A percentile compares a stretch with the other conserved stretches of the same genome.
Conservation (phyloP, 2,888 invertebrate genomes). For the Thymelicus lineola region DNA sequence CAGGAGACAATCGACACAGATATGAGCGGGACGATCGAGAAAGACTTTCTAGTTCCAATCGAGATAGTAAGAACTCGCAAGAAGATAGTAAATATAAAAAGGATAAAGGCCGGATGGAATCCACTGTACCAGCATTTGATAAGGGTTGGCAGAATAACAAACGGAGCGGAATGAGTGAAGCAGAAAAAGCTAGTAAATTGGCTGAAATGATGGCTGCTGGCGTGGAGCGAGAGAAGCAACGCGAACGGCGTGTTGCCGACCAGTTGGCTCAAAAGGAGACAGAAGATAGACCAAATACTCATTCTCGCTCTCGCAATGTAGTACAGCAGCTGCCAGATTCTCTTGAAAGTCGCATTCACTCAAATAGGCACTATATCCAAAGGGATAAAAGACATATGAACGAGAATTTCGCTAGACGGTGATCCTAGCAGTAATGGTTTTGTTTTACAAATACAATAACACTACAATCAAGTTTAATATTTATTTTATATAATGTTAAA, state of each 20-base stretch:
- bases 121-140: slow-evolving; percentile 35
- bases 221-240: slow-evolving; percentile 87
- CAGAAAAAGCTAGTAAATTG: slow-evolving; percentile 86
- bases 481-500: slow-evolving; percentile 22
- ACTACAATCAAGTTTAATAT: slow-evolving; percentile 16
- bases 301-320: slow-evolving; percentile 84
- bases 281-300: slow-evolving; percentile 83
- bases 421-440: slow-evolving; percentile 38
- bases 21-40: slow-evolving; percentile 50
- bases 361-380: slow-evolving; percentile 96
- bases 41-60: slow-evolving; percentile 40
- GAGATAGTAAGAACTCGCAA: slow-evolving; percentile 8
- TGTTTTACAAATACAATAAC: slow-evolving; percentile 32
- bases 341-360: slow-evolving; percentile 93
- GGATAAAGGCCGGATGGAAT: slow-evolving; percentile 44
- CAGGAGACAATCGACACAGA: slow-evolving; percentile 62
- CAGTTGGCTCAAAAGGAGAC: slow-evolving; percentile 84
- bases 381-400: slow-evolving; percentile 92
- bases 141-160: slow-evolving; percentile 45
- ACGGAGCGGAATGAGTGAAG: slow-evolving; percentile 56
- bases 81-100: slow-evolving; percentile 45
- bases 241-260: slow-evolving; percentile 86
- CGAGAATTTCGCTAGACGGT: slow-evolving; percentile 91
- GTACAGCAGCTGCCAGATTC: slow-evolving; percentile 87
- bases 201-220: slow-evolving; percentile 95